phyloP scores from a whole-genome alignment of 2,797 vertebrate genomes.

The Acanthurus tractus region DNA sequence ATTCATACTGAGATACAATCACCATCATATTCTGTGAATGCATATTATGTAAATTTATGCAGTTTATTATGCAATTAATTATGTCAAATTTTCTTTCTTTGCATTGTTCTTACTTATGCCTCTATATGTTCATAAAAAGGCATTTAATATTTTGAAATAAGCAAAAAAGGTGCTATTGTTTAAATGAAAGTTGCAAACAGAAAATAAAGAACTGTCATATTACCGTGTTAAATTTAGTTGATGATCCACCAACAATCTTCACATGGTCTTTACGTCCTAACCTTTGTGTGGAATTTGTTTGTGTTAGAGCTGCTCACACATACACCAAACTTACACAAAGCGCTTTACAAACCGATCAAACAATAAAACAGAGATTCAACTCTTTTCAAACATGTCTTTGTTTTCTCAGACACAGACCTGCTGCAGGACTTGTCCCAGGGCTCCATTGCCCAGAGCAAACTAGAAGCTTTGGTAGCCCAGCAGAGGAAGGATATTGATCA shows the following conservation, averaged over 20 bases:
- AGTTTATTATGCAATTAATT: too few species aligned
- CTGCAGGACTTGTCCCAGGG: constrained; percentile 90
- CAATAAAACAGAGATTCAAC: constrained; percentile 12
- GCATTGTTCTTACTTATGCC: not conserved
- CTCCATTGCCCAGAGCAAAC: constrained; percentile 87
- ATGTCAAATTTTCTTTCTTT: too few species aligned
- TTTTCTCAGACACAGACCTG: constrained; percentile 86
- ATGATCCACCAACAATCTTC: not conserved
- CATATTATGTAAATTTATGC: constrained; percentile 7
- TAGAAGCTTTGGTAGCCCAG: constrained; percentile 84
- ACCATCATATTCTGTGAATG: constrained; percentile 9
- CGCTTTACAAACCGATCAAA: not conserved
- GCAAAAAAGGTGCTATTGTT: not conserved
- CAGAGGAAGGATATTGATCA: constrained; percentile 89
- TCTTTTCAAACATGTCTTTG: constrained; percentile 16
- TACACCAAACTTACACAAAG: not conserved
- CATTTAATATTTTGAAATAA: constrained; percentile 4
- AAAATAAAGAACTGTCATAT: constrained; percentile 8
- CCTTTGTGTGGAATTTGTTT: not conserved
- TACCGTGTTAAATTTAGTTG: constrained; percentile 7
- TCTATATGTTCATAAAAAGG: not conserved
- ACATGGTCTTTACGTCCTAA: not conserved
- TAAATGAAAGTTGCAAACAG: too few species aligned
- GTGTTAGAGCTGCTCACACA: constrained; percentile 13
- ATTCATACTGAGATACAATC: not conserved